Percentiles rank a stretch among this genome's conserved stretches.
Evolutionary conservation across 2,888 invertebrate genomes (phyloP).

Genomic region (Gymnoscelis rufifasciata): DNA sequence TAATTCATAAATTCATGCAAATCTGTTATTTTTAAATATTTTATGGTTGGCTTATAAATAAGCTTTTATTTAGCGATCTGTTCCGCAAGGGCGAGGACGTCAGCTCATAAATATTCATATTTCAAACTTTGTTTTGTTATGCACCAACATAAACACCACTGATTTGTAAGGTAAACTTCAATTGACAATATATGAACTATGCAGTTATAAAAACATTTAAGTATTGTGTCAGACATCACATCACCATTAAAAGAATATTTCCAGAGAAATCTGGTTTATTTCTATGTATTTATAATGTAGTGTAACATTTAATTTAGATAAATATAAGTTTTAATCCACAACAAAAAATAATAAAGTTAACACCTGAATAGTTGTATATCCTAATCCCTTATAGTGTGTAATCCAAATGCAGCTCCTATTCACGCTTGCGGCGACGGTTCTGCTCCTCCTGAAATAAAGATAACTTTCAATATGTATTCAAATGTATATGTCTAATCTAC

Average conservation of each 20-base stretch:
- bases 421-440: slow-evolving; percentile 73
- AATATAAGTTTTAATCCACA: slow-evolving; percentile 13
- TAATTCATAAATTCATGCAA: too few species aligned
- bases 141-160: too few species aligned
- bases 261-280: slow-evolving; percentile 31
- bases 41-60: too few species aligned
- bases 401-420: slow-evolving; percentile 41
- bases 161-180: too few species aligned
- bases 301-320: slow-evolving; percentile 12
- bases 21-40: too few species aligned
- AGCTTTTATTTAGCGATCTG: too few species aligned
- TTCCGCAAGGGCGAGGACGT: too few species aligned
- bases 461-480: background rate
- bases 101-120: too few species aligned
- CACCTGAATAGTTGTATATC: slow-evolving; percentile 18
- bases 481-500: too few species aligned
- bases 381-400: slow-evolving; percentile 4
- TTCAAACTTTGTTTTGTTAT: too few species aligned
- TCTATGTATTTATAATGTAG: slow-evolving; percentile 17
- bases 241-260: slow-evolving; percentile 27
- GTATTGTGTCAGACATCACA: background rate
- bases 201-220: too few species aligned
- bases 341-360: slow-evolving; percentile 20
- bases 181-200: too few species aligned
- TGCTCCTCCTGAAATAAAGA: slow-evolving; percentile 66